These are phyloP conservation scores for Mus spretus DNA, from an alignment of 2,797 vertebrate species.

Conservation along the genomic window DNA sequence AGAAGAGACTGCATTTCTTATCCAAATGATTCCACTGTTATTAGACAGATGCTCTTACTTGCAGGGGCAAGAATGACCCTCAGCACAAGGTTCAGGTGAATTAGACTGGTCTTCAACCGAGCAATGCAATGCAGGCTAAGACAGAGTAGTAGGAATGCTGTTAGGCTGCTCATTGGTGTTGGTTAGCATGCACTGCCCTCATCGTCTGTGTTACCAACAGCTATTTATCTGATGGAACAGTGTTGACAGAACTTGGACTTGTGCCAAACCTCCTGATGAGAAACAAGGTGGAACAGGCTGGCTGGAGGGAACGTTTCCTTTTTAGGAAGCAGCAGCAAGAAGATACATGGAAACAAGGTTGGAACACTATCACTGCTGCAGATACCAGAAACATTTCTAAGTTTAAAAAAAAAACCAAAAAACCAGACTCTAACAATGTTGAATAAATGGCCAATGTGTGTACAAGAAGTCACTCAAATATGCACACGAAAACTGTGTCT, in stretches of 20 bases:
- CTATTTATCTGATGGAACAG: conserved; percentile 79
- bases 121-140: background rate
- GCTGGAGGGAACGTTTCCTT: conserved; percentile 78
- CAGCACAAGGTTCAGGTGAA: conserved; percentile 2
- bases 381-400: conserved; percentile 62
- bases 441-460: conserved; percentile 56
- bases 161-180: conserved; percentile 45
- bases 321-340: conserved; percentile 79
- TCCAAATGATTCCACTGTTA: conserved; percentile 38
- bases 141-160: conserved; percentile 1
- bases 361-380: conserved; percentile 66
- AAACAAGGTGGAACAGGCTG: conserved; percentile 76
- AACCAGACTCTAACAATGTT: conserved; percentile 44
- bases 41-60: conserved; percentile 36
- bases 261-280: conserved; percentile 73
- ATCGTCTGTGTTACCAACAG: conserved; percentile 66
- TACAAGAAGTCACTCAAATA: conserved; percentile 58
- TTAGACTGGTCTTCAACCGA: conserved; percentile 30
- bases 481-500: conserved; percentile 63
- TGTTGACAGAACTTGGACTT: conserved; percentile 79
- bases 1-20: conserved; percentile 67
- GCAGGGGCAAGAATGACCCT: conserved; percentile 8
- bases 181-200: background rate
- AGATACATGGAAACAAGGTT: conserved; percentile 68
- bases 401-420: conserved; percentile 64